Evolutionary conservation across 2,888 invertebrate species (phyloP), one percentile per base, ranked within the genome.

Genomic region (Pollenia labialis): DNA sequence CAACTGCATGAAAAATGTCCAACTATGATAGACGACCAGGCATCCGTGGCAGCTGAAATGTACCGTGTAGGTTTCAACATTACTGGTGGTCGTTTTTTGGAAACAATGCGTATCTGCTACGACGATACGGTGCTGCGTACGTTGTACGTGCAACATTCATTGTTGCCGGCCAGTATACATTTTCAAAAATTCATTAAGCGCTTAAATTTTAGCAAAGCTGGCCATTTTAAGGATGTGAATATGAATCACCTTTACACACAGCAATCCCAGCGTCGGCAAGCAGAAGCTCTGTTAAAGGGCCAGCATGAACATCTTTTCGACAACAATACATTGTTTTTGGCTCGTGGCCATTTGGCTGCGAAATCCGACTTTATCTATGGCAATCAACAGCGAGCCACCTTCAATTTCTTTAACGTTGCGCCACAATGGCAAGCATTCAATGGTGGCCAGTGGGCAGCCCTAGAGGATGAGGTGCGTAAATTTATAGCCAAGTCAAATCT

Each of bases 401-500:
- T 94, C 89, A 94, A 94, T 89, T 95, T 94, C 88, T 91, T 94
- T 10, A 95, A 95, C 89, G 94, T 91, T 0, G 94, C 94, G 1
- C 95, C 95, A 0, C 95, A 95, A 87, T 95, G 95, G 95, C 94
- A 94, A 89, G 93, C 92, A 3, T 95, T 95, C 89, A 96, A 96
- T 89, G 94, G 92, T 0, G 94, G 94, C 12, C 95, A 95, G 88
- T 95, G 95, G 95, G 91, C 93, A 58, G 88, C 89, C 1, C 90
- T 95, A 18, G 95, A 95, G 91, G 89, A 89, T 6, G 92, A 92
- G 81, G 92, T 94, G 8, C 92, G 95, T 75, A 90, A 90, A 14
- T 94, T 94, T 86, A 94, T 94, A 0, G 89, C 89, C 7, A 85
- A 88, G 1, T 89, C 91, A 11, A 88, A 90, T 0, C 89, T 93